Base-by-base conservation (phyloP, 2,113 vertebrate genomes). In the Sardina pilchardus region DNA sequence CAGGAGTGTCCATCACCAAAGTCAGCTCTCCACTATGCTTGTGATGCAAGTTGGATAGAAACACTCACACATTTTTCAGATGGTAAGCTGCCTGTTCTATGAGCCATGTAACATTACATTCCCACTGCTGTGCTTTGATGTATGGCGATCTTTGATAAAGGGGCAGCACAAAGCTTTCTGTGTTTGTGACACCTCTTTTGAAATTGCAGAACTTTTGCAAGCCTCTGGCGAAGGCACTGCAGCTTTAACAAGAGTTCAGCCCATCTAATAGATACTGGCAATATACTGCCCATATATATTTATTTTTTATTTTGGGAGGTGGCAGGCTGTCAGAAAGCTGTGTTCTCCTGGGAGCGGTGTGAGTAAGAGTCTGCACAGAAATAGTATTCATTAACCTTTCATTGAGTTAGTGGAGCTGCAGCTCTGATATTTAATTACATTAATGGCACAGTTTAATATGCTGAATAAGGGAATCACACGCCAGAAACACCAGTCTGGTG, bases 311-410 rank as follows among this genome's bases (percentile, higher is more conserved):
- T 86, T 81, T 86, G 8, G 80, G n/a, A 83, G 53, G 84, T 50
- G 78, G 26, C 84, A 83, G 56, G 34, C 82, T 56, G 71, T 78
- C 30, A 78, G n/a, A 48, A 48, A 26, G 21, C 36, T 82, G 21
- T n/a, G 59, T 82, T 86, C 89, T 85, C 85, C 48, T 75, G 81
- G 44, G 81, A 26, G 30, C 39, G 12, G 81, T 67, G 85, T 80
- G 75, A 42, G 81, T 59, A 47, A 63, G 26, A n/a, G 56, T 82
- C 56, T 17, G 48, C 59, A 75, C 86, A 86, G 85, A 88, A 86
- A 88, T 83, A 85, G 82, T 81, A 88, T 88, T 86, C 85, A 90
- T 88, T 87, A 90, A 88, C 89, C 89, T 90, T 90, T 86, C 83
- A 86, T 53, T 85, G 87, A 85, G 85, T 81, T 85, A 82, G 87